Percentiles rank a stretch among this genome's conserved stretches.
Evolutionary conservation across 1,140 invertebrate genomes (phyloP).

Genomic region (Eubasilissa regina): DNA sequence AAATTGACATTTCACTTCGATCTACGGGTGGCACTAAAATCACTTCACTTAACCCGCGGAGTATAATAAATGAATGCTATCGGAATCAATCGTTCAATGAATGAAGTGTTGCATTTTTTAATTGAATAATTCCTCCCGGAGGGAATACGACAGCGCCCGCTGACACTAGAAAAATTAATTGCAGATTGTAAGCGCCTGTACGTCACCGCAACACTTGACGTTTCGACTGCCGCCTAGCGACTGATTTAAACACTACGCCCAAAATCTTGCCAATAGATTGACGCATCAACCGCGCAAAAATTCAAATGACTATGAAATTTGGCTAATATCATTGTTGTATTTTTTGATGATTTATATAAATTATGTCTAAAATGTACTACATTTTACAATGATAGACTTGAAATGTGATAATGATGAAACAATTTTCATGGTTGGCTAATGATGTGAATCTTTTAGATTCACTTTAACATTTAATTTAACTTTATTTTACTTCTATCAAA

Average conservation of each 20-base stretch:
- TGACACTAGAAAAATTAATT: background rate
- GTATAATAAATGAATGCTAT: background rate
- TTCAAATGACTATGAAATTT: too few species aligned
- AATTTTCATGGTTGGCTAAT: too few species aligned
- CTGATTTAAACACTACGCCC: background rate
- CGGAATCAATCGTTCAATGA: background rate
- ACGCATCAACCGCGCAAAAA: too few species aligned
- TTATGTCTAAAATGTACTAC: too few species aligned
- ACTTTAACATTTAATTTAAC: background rate
- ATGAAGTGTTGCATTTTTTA: constrained; percentile 4
- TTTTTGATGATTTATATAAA: too few species aligned
- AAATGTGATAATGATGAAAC: too few species aligned
- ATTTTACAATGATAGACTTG: too few species aligned
- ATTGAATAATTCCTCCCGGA: background rate
- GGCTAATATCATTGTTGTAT: too few species aligned
- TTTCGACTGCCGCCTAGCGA: background rate
- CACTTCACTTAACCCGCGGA: background rate
- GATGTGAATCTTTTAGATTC: too few species aligned
- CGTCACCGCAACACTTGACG: background rate
- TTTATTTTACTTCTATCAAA: too few species aligned
- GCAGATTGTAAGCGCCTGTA: background rate
- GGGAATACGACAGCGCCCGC: background rate
- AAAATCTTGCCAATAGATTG: too few species aligned
- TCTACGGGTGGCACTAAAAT: constrained; percentile 10
- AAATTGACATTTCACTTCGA: constrained; percentile 21